Evolutionary conservation across 2,797 vertebrate species (phyloP), one percentile per base, ranked within the genome.

Genomic region (Florisuga fusca): DNA sequence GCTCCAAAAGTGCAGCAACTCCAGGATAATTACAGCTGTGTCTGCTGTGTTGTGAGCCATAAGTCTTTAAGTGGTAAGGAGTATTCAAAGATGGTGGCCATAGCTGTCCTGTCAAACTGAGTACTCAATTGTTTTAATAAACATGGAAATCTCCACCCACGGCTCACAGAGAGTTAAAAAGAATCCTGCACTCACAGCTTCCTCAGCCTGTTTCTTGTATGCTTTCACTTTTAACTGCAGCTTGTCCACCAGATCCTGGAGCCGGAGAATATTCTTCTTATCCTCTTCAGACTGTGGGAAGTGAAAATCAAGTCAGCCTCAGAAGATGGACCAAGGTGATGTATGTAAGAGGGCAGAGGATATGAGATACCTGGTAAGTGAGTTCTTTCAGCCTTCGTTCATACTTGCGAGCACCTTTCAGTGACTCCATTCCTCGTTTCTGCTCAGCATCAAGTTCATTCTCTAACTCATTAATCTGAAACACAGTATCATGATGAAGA

Each of bases 221-320:
- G 98, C 96, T 93, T 99, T 99, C 94, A 99, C 98, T 98, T 99
- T 99, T 82, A 99, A 89, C 96, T 99, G 99, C 95, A 99, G 97
- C 94, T 99, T 99, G 97, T 99, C 98, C 62, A 99, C 99, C 87
- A 99, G 97, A 94, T 99, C 99, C 97, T 99, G 99, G 59, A 99
- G 98, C 81, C 97, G 97, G 68, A 87, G 87, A 34, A 98, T 96
- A 15, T 99, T 99, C 95, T 99, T 99, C 96, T 98, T 99, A 95
- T 99, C 99, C 93, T 99, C 99, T 69, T 99, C 99, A 54, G 98
- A 98, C 99, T 99, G 87, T 2, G 23, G 80, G 92, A 46, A 95
- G 25, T 75, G 46, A 33, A 76, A 71, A 38, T 4, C 12, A n/a
- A 29, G 51, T 66, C 26, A 90, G 33, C 8, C 11, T 59, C 2